Base-by-base conservation (phyloP, 2,113 vertebrate genomes). In the Dolichallabes microphthalmus region DNA sequence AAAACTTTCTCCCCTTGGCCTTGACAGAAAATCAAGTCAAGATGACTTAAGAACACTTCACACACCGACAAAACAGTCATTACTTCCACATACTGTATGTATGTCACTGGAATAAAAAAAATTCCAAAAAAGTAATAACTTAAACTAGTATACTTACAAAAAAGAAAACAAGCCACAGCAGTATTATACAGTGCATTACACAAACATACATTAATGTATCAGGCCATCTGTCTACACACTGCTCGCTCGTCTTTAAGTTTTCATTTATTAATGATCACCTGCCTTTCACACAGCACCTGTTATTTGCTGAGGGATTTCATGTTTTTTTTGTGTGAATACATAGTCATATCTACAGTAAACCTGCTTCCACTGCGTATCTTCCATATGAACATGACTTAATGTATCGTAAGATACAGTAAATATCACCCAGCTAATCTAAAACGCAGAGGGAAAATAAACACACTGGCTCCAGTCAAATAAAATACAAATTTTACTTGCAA, bases 221-320 rank as follows among this genome's bases (percentile, higher is more conserved):
- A 60, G 77, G 63, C 39, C 58, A 19, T 45, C n/a, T 74, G 22
- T 35, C 25, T 57, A 10, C 17, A 27, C 55, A 20, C 19, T 30
- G 22, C 57, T 19, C 9, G 68, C 2, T 73, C 20, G 20, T 55
- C 17, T n/a, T 55, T 17, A 80, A 19, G 3, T 4, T 27, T 50
- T 80, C 20, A 80, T 74, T 61, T 45, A 69, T 81, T 71, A 66
- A 81, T 45, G 35, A 19, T 25, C 79, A 66, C 25, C 61, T 66
- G 80, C n/a, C 45, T 79, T 32, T 30, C 32, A 32, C 19, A 60
- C 17, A 39, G 30, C 63, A 66, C 50, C 80, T 68, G 80, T 35
- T 30, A 35, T 30, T 66, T 7, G 4, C 6, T 66, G 3, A 63
- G 22, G 61, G 61, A 63, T 63, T 63, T 63, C n/a, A 25, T 63